Conservation (phyloP, 2,113 vertebrate genomes). For the Gobiocypris rarus region DNA sequence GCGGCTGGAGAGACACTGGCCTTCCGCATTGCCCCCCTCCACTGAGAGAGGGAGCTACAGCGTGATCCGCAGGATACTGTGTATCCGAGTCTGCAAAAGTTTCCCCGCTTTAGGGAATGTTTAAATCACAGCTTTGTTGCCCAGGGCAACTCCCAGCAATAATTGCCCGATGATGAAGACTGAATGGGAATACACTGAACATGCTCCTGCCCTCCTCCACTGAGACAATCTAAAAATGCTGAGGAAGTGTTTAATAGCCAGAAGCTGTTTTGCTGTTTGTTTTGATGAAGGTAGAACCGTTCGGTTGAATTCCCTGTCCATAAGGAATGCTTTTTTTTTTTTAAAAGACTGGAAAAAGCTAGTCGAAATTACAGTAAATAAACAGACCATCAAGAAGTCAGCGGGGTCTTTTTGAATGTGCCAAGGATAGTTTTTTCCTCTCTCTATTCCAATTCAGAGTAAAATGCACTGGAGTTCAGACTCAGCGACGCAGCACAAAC, state of each 20-base stretch:
- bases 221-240: slow-evolving; percentile 7
- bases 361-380: neutral
- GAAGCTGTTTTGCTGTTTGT: slow-evolving; percentile 25
- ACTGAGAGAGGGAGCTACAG: neutral
- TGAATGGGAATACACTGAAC: slow-evolving; percentile 14
- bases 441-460: neutral
- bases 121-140: slow-evolving; percentile 17
- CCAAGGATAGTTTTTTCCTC: neutral
- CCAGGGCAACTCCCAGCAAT: slow-evolving; percentile 19
- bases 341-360: neutral
- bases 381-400: neutral
- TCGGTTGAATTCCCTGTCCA: neutral
- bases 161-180: slow-evolving; percentile 35
- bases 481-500: slow-evolving; percentile 14
- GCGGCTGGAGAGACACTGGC: neutral
- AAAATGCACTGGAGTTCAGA: neutral
- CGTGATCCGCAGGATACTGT: neutral
- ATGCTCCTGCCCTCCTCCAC: slow-evolving; percentile 11
- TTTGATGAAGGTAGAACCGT: slow-evolving; percentile 16
- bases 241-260: slow-evolving; percentile 40
- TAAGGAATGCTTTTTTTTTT: neutral
- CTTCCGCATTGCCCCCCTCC: neutral
- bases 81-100: slow-evolving; percentile 19
- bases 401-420: slow-evolving; percentile 3
- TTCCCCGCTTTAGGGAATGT: slow-evolving; percentile 20